Conservation (phyloP, 2,888 invertebrate species). For the Eupeodes latifasciatus region DNA sequence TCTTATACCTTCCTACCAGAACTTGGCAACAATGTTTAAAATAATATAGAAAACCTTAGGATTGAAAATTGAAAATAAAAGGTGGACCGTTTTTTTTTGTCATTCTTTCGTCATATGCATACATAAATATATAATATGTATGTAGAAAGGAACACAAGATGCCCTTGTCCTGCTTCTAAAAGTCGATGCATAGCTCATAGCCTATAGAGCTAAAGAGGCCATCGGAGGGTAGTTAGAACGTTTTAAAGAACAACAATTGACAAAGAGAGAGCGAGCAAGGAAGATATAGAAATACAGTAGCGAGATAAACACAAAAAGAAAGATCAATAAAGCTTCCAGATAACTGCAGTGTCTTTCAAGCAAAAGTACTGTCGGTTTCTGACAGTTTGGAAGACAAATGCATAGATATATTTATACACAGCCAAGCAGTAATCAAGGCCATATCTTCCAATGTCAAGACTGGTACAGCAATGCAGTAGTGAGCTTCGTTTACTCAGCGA, state of each 20-base stretch:
- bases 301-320: background rate
- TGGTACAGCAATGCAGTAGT: too few relatives aligned
- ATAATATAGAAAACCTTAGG: conserved; percentile 3
- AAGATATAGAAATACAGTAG: background rate
- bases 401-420: too few relatives aligned
- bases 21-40: conserved; percentile 7
- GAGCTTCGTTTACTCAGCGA: too few relatives aligned
- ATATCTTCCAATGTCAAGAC: too few relatives aligned
- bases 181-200: background rate
- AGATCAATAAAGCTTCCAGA: background rate
- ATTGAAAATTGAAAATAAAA: conserved; percentile 57
- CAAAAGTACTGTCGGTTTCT: too few relatives aligned
- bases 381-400: too few relatives aligned
- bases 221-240: background rate
- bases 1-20: background rate
- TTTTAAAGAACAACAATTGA: background rate
- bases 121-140: too few relatives aligned
- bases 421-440: too few relatives aligned
- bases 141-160: conserved; percentile 23
- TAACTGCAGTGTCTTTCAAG: too few relatives aligned
- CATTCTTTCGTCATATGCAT: background rate
- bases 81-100: background rate
- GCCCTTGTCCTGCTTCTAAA: conserved; percentile 71
- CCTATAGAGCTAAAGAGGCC: conserved; percentile 12
- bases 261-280: background rate